phyloP scores from a whole-genome alignment of 2,888 invertebrate genomes.

The Myopa testacea region DNA sequence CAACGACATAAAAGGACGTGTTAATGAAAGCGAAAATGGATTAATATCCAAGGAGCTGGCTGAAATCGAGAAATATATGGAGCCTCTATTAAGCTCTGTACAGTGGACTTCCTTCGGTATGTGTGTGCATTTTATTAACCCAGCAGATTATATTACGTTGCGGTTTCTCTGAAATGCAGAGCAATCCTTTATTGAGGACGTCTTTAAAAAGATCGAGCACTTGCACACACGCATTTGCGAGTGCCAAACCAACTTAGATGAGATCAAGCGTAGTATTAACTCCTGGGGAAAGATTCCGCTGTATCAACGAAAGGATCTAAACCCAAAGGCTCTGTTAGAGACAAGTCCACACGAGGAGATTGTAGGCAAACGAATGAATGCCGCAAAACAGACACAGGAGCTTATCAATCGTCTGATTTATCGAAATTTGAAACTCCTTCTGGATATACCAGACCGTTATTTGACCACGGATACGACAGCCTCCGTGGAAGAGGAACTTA shows the following conservation, averaged over 20 bases:
- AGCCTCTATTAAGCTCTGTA: conserved; percentile 72
- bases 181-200: conserved; percentile 77
- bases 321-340: conserved; percentile 71
- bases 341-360: conserved; percentile 62
- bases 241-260: conserved; percentile 76
- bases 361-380: conserved; percentile 57
- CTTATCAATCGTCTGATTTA: conserved; percentile 73
- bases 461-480: conserved; percentile 47
- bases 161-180: conserved; percentile 64
- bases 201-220: conserved; percentile 77
- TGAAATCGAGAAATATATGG: conserved; percentile 78
- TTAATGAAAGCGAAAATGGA: conserved; percentile 81
- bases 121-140: background rate
- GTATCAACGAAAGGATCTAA: conserved; percentile 79
- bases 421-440: conserved; percentile 78
- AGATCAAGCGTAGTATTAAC: conserved; percentile 72
- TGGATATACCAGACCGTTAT: conserved; percentile 69
- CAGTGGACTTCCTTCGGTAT: conserved; percentile 54
- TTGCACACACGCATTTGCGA: conserved; percentile 77
- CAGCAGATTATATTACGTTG: conserved; percentile 6
- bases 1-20: conserved; percentile 81
- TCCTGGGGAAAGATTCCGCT: conserved; percentile 82
- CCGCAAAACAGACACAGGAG: conserved; percentile 70
- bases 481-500: conserved; percentile 46
- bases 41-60: conserved; percentile 82